Evolutionary conservation across 2,113 vertebrate species (phyloP), one percentile per base, ranked within the genome.

Genomic region (Oryzias woworae): DNA sequence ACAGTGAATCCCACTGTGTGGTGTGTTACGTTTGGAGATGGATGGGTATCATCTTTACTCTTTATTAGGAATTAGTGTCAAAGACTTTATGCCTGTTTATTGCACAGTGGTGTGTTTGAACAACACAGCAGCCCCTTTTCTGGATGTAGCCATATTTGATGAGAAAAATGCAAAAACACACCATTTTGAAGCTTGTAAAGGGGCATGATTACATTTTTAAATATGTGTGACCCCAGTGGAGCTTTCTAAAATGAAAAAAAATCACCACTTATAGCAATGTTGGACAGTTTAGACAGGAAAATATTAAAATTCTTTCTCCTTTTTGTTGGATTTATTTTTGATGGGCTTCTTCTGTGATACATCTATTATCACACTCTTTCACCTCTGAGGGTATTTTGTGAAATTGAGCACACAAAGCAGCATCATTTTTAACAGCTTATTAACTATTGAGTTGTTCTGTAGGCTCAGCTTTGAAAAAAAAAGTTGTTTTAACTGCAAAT

Each of bases 321-420:
- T 36, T 12, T 12, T 8, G 36, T 36, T 36, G 8, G 7, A 3
- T 36, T 12, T 12, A 2, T 12, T 36, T 12, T 12, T 12, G 63
- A 48, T 18, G 8, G 50, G 46, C 57, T 56, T 64, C 62, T 69
- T 47, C 52, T 71, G 52, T 47, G 47, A 57, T 75, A 69, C 50
- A 55, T 75, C 66, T 58, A 75, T 62, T 58, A 59, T 49, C 26
- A 41, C 55, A 47, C 59, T 36, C 7, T 53, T 41, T 24, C 24
- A 36, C 15, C 31, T 26, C 12, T 14, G 46, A 36, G 50, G 41
- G 56, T 66, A n/a, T 47, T 59, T 51, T 24, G 53, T 45, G 36
- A 63, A 70, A 81, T 81, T 62, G 68, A 22, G 58, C 24, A 13
- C 55, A 68, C 70, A 75, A 75, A 63, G 58, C 59, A 47, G 22